Base-by-base conservation (phyloP, 2,797 vertebrate species). In the Poeciliopsis presidionis region DNA sequence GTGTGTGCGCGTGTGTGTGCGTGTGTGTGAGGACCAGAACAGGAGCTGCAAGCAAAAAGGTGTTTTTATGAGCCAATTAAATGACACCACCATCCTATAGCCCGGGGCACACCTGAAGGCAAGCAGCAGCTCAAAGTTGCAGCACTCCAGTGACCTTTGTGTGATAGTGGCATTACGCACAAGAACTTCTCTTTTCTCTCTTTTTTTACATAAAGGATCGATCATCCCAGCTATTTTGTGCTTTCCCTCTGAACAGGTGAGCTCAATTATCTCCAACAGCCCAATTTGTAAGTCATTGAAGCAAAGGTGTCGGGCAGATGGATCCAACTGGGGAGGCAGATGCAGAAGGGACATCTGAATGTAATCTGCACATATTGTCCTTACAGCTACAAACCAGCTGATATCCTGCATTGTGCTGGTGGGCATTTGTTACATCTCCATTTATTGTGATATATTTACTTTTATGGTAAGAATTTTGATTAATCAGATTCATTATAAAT, bases 31-130 rank as follows among this genome's bases (percentile, higher is more conserved):
- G 87, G 83, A 88, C 70, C 80, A 86, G 91, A 90, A 87, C 86
- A 89, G 83, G 82, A 76, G 82, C 84, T 90, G 84, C 86, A 86
- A 93, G 90, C 91, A 92, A 94, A 70, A 93, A 93, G 91, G 93
- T 94, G 94, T 95, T 95, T 95, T 95, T 90, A 94, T 89, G 88
- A 94, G 92, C 95, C 95, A 95, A 95, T 95, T 95, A 95, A 94
- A 92, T 93, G 93, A 94, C 95, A 91, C 92, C 91, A 91, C 90
- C 94, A 94, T 95, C 92, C 92, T 78, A 85, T 87, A 88, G 95
- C 96, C 95, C 81, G 91, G 86, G 95, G 95, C 95, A 70, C 85
- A 92, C 91, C 95, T 92, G 84, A 88, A 93, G 95, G 95, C 94
- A 76, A 85, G 81, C 81, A 89, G 90, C 88, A 90, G 90, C 92